Base-by-base conservation (phyloP, 2,888 invertebrate genomes). In the Synergus japonicus region DNA sequence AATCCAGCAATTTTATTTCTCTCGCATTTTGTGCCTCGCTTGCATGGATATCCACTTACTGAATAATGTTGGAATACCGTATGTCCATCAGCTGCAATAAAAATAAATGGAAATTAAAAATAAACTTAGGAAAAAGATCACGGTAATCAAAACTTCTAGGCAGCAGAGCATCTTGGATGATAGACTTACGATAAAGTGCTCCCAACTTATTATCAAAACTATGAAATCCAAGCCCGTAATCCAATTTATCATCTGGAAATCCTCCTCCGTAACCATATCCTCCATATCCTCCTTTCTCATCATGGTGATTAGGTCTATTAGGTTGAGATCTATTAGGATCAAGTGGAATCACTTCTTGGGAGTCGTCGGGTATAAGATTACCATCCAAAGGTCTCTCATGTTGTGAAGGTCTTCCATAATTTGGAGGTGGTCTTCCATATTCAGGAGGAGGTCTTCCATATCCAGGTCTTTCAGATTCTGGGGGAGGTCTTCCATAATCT, bases 31-130 rank as follows among this genome's bases (percentile, higher is more conserved):
- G 95, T 95, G 1, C 96, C 96, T 5, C 94, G 91, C 54, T 95
- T 94, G 85, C 97, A 97, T 0, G 97, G 96, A 90, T 95, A 95
- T 41, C 97, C 97, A 15, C 96, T 96, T 2, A 97, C 97, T 0
- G 97, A 96, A 92, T 96, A 97, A 84, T 95, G 95, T 49, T 94
- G 94, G 95, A 96, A 97, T 0, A 95, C 93, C 64, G 93, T 92
- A 83, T 92, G 94, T 54, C 93, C 93, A 85, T 93, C 90, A 78
- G 92, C 93, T 93, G 13, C 87, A 86, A 41, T 76, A 41, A 58
- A 58, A 18, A 10, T 54, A 9, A 49, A 3, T 73, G 15, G 10
- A 54, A 29, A n/a, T 54, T 22, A 22, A 22, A 22, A 22, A 22
- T 22, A 22, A 22, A 22, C 22, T 22, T 9, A 29, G 15, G 29